phyloP scores from a whole-genome alignment of 2,113 vertebrate species.

The Chaetura pelagica region DNA sequence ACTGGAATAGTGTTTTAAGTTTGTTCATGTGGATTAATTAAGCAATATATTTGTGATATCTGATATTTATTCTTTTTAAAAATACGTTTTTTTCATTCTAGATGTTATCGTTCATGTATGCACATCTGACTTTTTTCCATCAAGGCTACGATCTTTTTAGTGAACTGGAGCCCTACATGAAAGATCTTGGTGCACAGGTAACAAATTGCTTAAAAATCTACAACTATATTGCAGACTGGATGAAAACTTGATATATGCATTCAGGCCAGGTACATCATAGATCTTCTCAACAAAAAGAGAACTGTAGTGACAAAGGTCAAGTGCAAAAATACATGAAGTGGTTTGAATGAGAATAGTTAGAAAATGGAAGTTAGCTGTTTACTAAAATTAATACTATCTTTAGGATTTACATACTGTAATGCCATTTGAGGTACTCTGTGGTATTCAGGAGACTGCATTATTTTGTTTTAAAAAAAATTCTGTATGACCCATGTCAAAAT shows the following conservation, averaged over 20 bases:
- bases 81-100: conserved; percentile 41
- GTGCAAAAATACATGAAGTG: not conserved
- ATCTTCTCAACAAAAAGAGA: not conserved
- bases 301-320: not conserved
- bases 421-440: not conserved
- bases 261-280: not conserved
- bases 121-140: conserved; percentile 97
- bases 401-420: not conserved
- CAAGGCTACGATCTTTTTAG: conserved; percentile 98
- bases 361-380: not conserved
- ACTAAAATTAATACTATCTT: not conserved
- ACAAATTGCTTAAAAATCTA: not conserved
- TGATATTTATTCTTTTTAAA: not conserved
- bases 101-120: conserved; percentile 99
- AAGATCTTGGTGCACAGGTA: conserved; percentile 94
- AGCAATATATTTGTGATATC: not conserved
- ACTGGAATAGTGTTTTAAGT: not conserved
- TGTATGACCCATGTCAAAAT: not conserved
- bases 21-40: not conserved
- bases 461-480: not conserved
- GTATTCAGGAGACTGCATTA: not conserved
- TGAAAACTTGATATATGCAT: not conserved
- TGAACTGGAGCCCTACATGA: conserved; percentile 96
- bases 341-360: not conserved
- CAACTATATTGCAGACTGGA: not conserved